These are phyloP conservation scores for Budorcas taxicolor DNA, from an alignment of 2,113 vertebrate species.

Conservation along the genomic window DNA sequence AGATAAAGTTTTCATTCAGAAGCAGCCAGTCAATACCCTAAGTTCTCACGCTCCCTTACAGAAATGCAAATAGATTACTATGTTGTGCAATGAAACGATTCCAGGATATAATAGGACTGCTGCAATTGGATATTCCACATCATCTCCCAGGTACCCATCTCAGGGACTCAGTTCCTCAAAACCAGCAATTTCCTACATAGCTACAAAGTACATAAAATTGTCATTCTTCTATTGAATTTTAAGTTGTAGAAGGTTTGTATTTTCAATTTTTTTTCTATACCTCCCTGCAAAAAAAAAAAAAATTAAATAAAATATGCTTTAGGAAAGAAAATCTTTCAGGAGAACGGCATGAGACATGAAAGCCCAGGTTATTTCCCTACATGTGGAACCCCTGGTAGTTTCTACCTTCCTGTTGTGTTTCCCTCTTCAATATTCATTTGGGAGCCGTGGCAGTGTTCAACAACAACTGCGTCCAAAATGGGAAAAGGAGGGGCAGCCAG, in stretches of 20 bases:
- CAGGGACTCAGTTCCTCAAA: constrained; percentile 26
- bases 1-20: constrained; percentile 41
- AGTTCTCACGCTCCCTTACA: not conserved
- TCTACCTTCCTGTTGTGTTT: constrained; percentile 52
- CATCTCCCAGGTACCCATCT: constrained; percentile 12
- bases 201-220: constrained; percentile 36
- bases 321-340: constrained; percentile 61
- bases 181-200: constrained; percentile 18
- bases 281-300: not conserved
- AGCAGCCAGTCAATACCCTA: not conserved
- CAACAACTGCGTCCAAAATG: constrained; percentile 55
- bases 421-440: constrained; percentile 42
- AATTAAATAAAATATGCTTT: constrained; percentile 44
- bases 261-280: not conserved
- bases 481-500: constrained; percentile 36
- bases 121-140: not conserved
- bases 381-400: not conserved
- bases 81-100: not conserved
- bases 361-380: constrained; percentile 32
- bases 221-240: constrained; percentile 42
- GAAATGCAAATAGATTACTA: not conserved
- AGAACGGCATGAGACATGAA: constrained; percentile 20
- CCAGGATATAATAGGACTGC: not conserved
- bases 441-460: constrained; percentile 21
- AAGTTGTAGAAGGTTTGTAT: constrained; percentile 49